phyloP scores from a whole-genome alignment of 1,140 invertebrate genomes.

The Cotesia chilonis region DNA sequence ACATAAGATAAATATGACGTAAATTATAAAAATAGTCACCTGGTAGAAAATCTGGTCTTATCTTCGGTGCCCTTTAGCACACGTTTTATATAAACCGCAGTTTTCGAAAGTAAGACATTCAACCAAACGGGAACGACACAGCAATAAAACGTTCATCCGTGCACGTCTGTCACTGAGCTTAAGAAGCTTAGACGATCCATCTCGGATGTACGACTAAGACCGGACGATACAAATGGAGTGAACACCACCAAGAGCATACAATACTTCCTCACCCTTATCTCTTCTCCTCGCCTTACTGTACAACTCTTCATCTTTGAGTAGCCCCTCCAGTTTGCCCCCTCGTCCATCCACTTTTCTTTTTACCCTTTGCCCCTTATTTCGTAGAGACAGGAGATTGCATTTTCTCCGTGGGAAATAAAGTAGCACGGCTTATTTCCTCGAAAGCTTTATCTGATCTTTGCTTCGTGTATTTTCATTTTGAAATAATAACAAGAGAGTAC shows the following conservation, averaged over 20 bases:
- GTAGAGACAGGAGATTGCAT: constrained; percentile 9
- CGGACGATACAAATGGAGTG: constrained; percentile 27
- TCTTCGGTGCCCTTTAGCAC: not conserved
- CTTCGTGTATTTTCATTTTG: constrained; percentile 15
- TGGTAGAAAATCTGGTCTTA: no score
- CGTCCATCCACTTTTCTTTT: no score
- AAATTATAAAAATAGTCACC: no score
- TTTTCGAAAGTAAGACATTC: not conserved
- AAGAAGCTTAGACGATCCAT: constrained; percentile 19
- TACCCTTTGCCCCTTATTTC: no score
- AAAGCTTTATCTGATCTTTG: constrained; percentile 11
- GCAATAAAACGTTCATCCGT: constrained; percentile 13
- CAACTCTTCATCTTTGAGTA: no score
- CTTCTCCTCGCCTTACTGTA: no score
- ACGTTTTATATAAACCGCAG: constrained; percentile 24
- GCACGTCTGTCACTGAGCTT: constrained; percentile 27
- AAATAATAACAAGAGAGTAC: constrained; percentile 6
- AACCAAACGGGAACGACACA: not conserved
- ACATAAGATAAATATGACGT: no score
- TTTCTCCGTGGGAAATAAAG: constrained; percentile 10
- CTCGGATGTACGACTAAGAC: not conserved
- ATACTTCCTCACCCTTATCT: not conserved
- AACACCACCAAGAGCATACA: not conserved
- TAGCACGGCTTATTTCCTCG: constrained; percentile 14
- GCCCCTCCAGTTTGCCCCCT: no score